Base-by-base conservation (phyloP, 2,113 vertebrate species). In the Bufo bufo region DNA sequence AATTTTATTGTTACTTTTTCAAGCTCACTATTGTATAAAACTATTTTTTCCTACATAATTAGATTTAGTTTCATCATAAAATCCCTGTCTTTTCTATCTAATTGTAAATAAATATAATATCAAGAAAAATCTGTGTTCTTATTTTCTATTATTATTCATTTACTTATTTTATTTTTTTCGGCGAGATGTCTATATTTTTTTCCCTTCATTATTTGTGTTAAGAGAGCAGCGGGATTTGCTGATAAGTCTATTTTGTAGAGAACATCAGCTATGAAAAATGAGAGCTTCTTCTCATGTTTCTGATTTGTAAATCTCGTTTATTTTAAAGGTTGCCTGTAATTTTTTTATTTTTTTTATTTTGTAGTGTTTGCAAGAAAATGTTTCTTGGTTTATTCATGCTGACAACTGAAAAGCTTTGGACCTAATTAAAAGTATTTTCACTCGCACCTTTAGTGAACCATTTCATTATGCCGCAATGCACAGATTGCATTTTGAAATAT, bases 351-450 rank as follows among this genome's bases (percentile, higher is more conserved):
- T 93, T 92, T 92, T 93, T 92, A 91, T 92, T 92, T 82, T 63
- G 33, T 91, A 89, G 88, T 93, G 89, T 93, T 95, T 95, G 93
- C 90, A 89, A 83, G 91, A 91, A 91, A 94, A 91, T 90, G 87
- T 92, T 93, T 92, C 94, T 94, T 94, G 92, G 93, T 95, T 95
- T 96, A 96, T 96, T 96, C 95, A 94, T 94, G 95, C 95, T 96
- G 95, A 96, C 95, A 96, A 95, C 95, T 95, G 94, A 94, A 96
- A 95, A 96, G 94, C 93, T 94, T 94, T 94, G 94, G 95, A 95
- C 95, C 94, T 96, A 96, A 96, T 96, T 96, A 96, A 95, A 95
- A 96, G 94, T 95, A 96, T 95, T 96, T 96, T 93, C 94, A 93
- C 91, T 91, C 93, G 94, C 95, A 95, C 95, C 95, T 95, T 95